These are phyloP conservation scores for Aricia artaxerxes DNA, from an alignment of 2,888 invertebrate species.

Conservation along the genomic window DNA sequence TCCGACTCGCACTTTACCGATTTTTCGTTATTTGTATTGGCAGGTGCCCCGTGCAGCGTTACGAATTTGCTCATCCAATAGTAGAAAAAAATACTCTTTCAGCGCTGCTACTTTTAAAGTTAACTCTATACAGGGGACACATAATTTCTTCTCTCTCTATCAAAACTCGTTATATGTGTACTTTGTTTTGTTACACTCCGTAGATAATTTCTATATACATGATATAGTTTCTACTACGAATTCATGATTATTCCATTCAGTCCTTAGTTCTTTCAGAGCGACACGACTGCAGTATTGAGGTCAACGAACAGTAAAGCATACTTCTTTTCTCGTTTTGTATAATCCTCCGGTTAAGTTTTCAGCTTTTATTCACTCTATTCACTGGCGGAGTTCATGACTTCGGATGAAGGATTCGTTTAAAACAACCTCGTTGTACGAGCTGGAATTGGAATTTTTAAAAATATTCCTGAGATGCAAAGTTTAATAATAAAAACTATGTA, in stretches of 20 bases:
- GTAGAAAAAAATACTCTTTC: no score
- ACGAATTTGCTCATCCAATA: no score
- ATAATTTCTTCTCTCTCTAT: no score
- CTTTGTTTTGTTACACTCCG: not conserved
- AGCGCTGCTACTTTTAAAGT: no score
- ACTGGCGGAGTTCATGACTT: slow-evolving; percentile 24
- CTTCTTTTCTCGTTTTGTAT: slow-evolving; percentile 28
- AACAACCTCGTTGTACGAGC: not conserved
- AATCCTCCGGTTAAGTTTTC: slow-evolving; percentile 29
- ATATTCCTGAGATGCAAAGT: slow-evolving; percentile 1
- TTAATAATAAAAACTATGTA: not conserved
- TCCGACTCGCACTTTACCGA: no score
- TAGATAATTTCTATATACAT: not conserved
- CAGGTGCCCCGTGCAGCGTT: no score
- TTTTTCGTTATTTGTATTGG: no score
- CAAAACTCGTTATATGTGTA: no score
- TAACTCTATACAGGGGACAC: no score
- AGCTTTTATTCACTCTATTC: slow-evolving; percentile 29
- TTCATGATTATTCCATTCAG: not conserved
- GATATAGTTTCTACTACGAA: not conserved
- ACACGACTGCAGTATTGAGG: slow-evolving; percentile 17
- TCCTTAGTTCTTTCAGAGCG: not conserved
- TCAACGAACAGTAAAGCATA: slow-evolving; percentile 26
- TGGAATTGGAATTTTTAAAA: slow-evolving; percentile 1
- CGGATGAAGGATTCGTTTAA: slow-evolving; percentile 10